Base-by-base conservation (phyloP, 2,113 vertebrate genomes). In the Machaerirhynchus nigripectus region DNA sequence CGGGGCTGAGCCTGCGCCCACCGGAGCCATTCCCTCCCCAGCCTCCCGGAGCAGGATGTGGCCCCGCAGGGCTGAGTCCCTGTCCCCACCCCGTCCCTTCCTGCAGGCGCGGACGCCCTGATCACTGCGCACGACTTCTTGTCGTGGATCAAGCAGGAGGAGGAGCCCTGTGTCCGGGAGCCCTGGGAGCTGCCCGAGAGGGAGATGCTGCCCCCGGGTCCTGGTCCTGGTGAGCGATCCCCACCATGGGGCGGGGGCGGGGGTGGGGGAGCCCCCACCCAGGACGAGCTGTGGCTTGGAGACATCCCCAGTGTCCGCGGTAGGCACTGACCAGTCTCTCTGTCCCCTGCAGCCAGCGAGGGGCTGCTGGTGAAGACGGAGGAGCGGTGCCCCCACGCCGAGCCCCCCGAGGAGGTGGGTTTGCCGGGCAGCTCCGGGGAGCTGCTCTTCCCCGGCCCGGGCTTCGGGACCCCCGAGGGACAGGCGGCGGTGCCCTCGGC, bases 71-170 rank as follows among this genome's bases (percentile, higher is more conserved):
- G 28, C 91, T 85, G 33, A 84, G 39, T 11, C 68, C 60, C 60
- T 1, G 3, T 70, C 64, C 44, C 68, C 6, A 10, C 21, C 53
- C 49, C 49, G 2, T 73, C 44, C 75, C n/a, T 26, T 68, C 35
- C 80, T 1, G 31, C 74, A 96, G 97, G 96, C 1, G 46, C 96
- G 0, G 96, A 95, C 1, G 81, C 92, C 14, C 90, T 96, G 70
- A 96, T 91, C 65, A 95, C 97, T 1, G 79, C 96, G 0, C 97
- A 94, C 6, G 95, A 94, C 73, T 95, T 97, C 69, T 89, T 95
- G 46, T 96, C 97, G 5, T 95, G 96, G 96, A 97, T 98, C 90
- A 97, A 98, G 78, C 97, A 97, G 89, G 97, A 97, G 90, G 96
- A 97, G 23, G 95, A 96, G 42, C 92, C 85, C 1, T 91, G 89